A percentile compares a stretch with the other conserved stretches of the same genome.
Conservation (phyloP, 2,113 vertebrate species). For the Sitta europaea region DNA sequence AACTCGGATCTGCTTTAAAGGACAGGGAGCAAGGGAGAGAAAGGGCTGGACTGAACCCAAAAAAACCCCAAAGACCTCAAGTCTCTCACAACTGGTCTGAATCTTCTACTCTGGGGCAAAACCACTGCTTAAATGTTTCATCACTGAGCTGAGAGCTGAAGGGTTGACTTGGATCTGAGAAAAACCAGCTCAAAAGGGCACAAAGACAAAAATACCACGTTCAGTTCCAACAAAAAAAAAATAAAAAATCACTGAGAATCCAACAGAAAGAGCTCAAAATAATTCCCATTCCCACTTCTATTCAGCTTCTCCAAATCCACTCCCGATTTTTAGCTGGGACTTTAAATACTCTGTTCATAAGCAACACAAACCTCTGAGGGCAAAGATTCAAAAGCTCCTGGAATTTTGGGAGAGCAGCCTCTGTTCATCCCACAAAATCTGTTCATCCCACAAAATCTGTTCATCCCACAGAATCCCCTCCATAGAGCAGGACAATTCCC, state of each 20-base stretch:
- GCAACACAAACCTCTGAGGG: too few species aligned
- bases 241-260: neutral
- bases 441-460: neutral
- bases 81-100: neutral
- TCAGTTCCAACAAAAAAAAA: neutral
- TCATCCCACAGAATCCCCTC: neutral
- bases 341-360: neutral
- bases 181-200: neutral
- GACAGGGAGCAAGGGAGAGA: neutral
- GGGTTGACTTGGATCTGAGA: neutral
- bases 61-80: neutral
- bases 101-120: neutral
- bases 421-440: too few species aligned
- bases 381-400: neutral
- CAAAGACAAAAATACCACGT: accelerated
- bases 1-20: conserved; percentile 1
- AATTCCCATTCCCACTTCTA: neutral
- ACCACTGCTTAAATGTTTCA: neutral
- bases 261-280: neutral
- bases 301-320: neutral
- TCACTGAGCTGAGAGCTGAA: neutral
- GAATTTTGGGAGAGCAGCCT: too few species aligned
- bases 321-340: neutral
- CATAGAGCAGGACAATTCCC: neutral
- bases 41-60: neutral